Evolutionary conservation across 2,888 invertebrate species (phyloP), one percentile per base, ranked within the genome.

Genomic region (Atethmia centrago): DNA sequence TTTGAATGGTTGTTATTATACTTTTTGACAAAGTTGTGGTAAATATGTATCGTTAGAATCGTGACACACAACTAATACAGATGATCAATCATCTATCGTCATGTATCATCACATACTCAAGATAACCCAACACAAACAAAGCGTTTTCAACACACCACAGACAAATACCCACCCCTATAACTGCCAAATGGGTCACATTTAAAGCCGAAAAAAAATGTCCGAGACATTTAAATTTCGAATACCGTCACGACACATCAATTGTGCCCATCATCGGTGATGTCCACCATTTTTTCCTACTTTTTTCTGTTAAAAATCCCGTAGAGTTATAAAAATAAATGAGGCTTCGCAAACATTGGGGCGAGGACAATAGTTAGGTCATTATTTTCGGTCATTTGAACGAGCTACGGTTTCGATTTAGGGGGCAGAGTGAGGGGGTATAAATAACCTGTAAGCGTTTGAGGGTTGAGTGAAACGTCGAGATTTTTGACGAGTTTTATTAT

Each of bases 351-450:
- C 93, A 92, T 80, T 92, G 93, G 94, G 94, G 94, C 91, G 94
- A 94, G 92, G 92, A 96, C 96, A 96, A 96, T 96, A 95, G 95
- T 95, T 93, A 92, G 92, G 92, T 95, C 95, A 95, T 96, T 96
- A 95, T 93, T 91, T 92, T 93, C 95, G 95, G 96, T 94, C 95
- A 96, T 96, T 96, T 95, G 93, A 90, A 90, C 85, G 85, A 86
- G 88, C 89, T 87, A 90, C 87, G 90, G 91, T 90, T 92, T 92
- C 90, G 91, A 90, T 92, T 92, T 87, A 85, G 85, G 87, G 89
- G 90, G 90, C 87, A 86, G 86, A 82, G 88, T 87, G 82, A 84
- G 86, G 89, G 89, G 90, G 91, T 88, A 92, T 92, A 92, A 93
- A 93, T 92, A 93, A 94, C 92, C 93, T 93, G 93, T 90, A 87